These are phyloP conservation scores for Apogon talboti DNA, from an alignment of 2,797 vertebrate genomes.

Conservation along the genomic window DNA sequence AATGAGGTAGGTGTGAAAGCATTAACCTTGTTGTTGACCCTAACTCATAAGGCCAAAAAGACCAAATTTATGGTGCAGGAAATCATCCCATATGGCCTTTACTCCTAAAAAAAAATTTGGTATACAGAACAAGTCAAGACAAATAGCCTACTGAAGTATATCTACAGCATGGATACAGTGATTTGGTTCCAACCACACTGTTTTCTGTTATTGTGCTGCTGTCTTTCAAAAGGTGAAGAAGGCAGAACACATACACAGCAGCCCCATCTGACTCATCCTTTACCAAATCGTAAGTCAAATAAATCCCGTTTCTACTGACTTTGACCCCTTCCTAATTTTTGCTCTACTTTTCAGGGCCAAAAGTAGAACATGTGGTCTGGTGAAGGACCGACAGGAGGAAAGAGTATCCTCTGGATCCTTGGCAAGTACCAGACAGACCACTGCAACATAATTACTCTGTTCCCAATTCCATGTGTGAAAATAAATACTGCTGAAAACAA, in stretches of 20 bases:
- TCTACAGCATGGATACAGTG: constrained; percentile 15
- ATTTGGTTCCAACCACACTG: constrained; percentile 28
- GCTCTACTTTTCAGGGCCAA: constrained; percentile 46
- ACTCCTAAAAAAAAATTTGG: too few species aligned
- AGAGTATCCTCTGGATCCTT: constrained; percentile 37
- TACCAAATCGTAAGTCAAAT: constrained; percentile 59
- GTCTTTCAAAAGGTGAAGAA: constrained; percentile 40
- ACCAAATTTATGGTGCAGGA: too few species aligned
- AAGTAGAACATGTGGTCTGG: constrained; percentile 56
- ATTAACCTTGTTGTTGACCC: too few species aligned
- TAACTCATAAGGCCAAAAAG: too few species aligned
- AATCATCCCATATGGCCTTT: too few species aligned
- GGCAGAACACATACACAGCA: too few species aligned
- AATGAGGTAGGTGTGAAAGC: too few species aligned
- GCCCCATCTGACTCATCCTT: constrained; percentile 52
- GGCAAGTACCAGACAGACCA: constrained; percentile 24
- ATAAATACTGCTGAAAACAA: constrained; percentile 45
- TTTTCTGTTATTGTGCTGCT: constrained; percentile 14
- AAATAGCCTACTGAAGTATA: too few species aligned
- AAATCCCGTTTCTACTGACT: constrained; percentile 61
- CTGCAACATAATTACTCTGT: constrained; percentile 32
- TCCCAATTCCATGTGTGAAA: constrained; percentile 52
- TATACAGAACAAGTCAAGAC: too few species aligned
- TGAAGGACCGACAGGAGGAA: constrained; percentile 27
- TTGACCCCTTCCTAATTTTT: constrained; percentile 52